Base-by-base conservation (phyloP, 2,888 invertebrate genomes). In the Melipona beecheii region DNA sequence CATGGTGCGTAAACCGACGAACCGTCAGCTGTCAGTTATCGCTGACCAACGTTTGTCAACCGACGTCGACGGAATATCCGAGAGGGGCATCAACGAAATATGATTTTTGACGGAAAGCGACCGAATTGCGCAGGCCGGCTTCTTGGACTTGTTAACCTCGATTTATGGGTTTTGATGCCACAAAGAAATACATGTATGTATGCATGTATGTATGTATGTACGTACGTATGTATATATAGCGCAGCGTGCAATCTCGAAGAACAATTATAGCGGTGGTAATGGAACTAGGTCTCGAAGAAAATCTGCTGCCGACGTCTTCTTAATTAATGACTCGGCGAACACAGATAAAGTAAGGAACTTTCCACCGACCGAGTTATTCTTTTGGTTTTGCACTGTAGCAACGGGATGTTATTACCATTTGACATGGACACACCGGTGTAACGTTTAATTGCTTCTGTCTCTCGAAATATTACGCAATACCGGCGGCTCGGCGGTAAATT, bases 1-100 rank as follows among this genome's bases (percentile, higher is more conserved):
- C 21, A 17, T 19, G 58, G 31, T 52, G 58, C 73, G 74, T 52
- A 17, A 24, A 54, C 82, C 81, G 75, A 83, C 81, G 60, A 50
- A 71, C 83, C 50, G 81, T 83, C 73, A 77, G 31, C 83, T 70
- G 83, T 82, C 83, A 50, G 76, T 81, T 73, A 72, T 81, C 69
- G 54, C 66, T 81, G 62, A 36, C 75, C 82, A 72, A 71, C 81
- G 75, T 73, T 73, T 76, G 73, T 75, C 69, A 82, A 54, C 72
- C 27, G 76, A 36, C 69, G 76, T 73, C 82, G 69, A 73, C 82
- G 58, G 36, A 56, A 73, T 69, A 21, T 21, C 31, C 21, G 36
- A 9, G 74, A 65, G 43, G 27, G 31, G 19, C 64, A 36, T 50
- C 24, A 36, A 54, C 66, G 78, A 66, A 72, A 70, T 50, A 54